Percentiles rank a stretch among this genome's conserved stretches.
These are phyloP conservation scores for Dasypogon diadema DNA, from an alignment of 2,888 invertebrate genomes.

Conservation along the genomic window DNA sequence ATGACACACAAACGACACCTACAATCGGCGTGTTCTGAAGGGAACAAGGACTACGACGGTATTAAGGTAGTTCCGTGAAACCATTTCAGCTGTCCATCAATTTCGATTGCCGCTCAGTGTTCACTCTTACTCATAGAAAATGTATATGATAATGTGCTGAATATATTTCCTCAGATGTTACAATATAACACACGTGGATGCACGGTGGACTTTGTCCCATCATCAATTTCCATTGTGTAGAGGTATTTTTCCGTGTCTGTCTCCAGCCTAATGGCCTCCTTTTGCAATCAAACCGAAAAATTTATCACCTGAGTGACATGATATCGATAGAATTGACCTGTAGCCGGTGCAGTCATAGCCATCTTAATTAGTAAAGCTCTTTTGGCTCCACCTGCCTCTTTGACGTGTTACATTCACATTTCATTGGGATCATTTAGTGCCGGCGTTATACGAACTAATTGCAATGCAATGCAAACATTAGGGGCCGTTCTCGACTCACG, in stretches of 20 bases:
- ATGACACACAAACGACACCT: no score
- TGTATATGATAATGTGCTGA: conserved; percentile 18
- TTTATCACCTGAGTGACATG: conserved; percentile 1
- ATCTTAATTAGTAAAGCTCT: background rate
- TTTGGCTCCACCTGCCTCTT: background rate
- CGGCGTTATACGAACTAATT: conserved; percentile 8
- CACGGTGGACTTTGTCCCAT: background rate
- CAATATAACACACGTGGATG: background rate
- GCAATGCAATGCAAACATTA: background rate
- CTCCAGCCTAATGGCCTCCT: background rate
- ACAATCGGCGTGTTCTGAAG: no score
- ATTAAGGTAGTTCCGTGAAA: no score
- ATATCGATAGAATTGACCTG: conserved; percentile 16
- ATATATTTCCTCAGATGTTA: background rate
- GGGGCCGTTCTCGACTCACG: background rate
- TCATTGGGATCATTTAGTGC: conserved; percentile 8
- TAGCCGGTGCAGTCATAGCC: background rate
- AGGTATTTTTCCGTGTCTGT: background rate
- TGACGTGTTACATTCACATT: background rate
- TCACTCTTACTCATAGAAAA: no score
- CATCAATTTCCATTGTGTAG: background rate
- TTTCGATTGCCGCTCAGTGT: no score
- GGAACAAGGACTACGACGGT: no score
- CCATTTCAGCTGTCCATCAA: no score
- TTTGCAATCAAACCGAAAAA: conserved; percentile 17